phyloP scores from a whole-genome alignment of 2,113 vertebrate genomes.

The Microtus richardsoni region DNA sequence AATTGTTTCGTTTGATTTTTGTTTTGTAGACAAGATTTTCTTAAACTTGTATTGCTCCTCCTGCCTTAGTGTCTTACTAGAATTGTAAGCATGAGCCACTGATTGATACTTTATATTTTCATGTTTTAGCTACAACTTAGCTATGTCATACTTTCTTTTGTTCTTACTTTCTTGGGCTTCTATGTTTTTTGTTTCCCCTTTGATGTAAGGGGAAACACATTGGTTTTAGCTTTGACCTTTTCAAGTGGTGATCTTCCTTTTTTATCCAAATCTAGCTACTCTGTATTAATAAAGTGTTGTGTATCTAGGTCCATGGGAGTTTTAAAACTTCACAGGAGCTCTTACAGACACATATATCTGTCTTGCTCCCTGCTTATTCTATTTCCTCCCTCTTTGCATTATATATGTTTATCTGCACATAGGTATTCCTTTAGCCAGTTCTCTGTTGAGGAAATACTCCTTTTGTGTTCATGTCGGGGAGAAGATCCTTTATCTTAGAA shows the following conservation, averaged over 20 bases:
- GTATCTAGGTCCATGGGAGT: background rate
- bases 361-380: background rate
- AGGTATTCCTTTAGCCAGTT: background rate
- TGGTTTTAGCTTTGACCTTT: constrained; percentile 43
- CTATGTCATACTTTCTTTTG: background rate
- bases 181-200: background rate
- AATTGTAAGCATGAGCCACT: background rate
- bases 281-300: background rate
- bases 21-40: background rate
- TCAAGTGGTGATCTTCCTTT: background rate
- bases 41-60: background rate
- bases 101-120: background rate
- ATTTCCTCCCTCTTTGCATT: background rate
- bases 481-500: background rate
- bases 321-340: background rate
- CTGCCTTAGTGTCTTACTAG: background rate
- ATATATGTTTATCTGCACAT: background rate
- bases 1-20: background rate
- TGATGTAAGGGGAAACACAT: background rate
- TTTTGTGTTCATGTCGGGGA: background rate
- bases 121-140: background rate
- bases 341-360: background rate
- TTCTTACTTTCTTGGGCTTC: constrained; percentile 9
- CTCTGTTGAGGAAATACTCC: background rate
- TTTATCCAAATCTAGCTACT: background rate